Evolutionary conservation across 2,113 vertebrate species (phyloP).

Genomic region (Paradisaea rubra): DNA sequence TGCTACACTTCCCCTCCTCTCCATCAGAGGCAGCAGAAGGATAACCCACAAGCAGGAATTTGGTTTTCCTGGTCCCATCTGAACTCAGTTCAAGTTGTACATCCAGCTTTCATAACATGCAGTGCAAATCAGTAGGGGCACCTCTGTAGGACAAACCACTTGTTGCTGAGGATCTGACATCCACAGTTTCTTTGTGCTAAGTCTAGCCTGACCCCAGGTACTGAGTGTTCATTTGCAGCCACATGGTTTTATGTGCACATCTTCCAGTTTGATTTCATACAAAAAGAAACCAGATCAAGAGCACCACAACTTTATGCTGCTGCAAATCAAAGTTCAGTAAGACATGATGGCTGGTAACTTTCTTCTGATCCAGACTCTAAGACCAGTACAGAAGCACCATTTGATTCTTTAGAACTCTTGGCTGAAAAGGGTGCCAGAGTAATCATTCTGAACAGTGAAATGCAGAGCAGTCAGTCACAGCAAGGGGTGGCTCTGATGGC

Average conservation of each 20-base stretch:
- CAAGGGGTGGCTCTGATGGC: neutral
- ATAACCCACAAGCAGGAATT: neutral
- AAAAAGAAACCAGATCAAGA: neutral
- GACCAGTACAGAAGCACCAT: neutral
- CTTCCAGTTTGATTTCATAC: neutral
- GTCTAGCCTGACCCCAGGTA: neutral
- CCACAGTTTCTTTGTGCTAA: neutral
- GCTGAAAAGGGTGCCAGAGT: neutral
- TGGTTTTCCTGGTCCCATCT: neutral
- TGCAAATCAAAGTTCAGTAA: neutral
- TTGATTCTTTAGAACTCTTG: neutral
- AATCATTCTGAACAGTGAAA: neutral
- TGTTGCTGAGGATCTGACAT: neutral
- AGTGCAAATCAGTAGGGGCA: neutral
- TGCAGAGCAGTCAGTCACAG: neutral
- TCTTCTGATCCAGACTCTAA: neutral
- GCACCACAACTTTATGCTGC: neutral
- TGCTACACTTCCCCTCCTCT: neutral
- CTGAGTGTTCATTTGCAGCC: neutral
- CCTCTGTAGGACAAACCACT: neutral
- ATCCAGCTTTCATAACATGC: neutral
- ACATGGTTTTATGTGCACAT: fast-evolving
- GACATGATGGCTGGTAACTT: neutral
- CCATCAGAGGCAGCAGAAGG: neutral
- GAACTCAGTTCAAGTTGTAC: neutral